These are phyloP conservation scores for Pemphredon lugubris DNA, from an alignment of 2,888 invertebrate species.

Conservation along the genomic window DNA sequence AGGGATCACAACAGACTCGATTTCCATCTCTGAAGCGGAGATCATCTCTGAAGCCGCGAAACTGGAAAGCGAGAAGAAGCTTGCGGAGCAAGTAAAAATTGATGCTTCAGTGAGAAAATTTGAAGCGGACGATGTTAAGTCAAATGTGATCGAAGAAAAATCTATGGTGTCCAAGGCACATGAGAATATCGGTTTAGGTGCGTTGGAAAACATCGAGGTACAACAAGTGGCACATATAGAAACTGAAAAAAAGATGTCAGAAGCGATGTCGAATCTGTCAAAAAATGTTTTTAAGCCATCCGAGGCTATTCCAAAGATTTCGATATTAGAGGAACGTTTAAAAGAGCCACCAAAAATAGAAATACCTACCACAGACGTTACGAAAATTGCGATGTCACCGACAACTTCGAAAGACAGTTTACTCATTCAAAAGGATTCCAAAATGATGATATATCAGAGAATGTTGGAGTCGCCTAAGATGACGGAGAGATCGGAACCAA, in stretches of 20 bases:
- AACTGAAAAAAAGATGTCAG: not conserved
- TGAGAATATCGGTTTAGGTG: not conserved
- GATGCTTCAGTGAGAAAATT: constrained; percentile 21
- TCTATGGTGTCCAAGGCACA: not conserved
- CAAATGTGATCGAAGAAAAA: not conserved
- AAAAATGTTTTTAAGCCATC: constrained; percentile 57
- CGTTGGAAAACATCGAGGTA: constrained; percentile 17
- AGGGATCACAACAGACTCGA: constrained; percentile 69
- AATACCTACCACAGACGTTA: constrained; percentile 70
- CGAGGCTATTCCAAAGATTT: constrained; percentile 70
- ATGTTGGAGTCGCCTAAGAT: constrained; percentile 71
- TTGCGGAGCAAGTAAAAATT: constrained; percentile 64
- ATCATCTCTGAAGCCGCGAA: constrained; percentile 79
- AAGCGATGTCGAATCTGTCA: constrained; percentile 17
- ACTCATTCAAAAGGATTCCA: constrained; percentile 72
- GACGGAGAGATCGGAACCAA: constrained; percentile 59
- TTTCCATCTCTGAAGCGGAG: constrained; percentile 79
- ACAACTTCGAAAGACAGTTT: constrained; percentile 72
- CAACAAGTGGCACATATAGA: not conserved
- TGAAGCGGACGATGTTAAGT: constrained; percentile 10
- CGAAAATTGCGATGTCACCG: constrained; percentile 65
- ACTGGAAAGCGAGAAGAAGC: constrained; percentile 74
- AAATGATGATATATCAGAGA: constrained; percentile 62
- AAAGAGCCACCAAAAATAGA: constrained; percentile 77
- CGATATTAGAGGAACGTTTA: constrained; percentile 75